Base-by-base conservation (phyloP, 2,888 invertebrate species). In the Hirtodrosophila trivittata region DNA sequence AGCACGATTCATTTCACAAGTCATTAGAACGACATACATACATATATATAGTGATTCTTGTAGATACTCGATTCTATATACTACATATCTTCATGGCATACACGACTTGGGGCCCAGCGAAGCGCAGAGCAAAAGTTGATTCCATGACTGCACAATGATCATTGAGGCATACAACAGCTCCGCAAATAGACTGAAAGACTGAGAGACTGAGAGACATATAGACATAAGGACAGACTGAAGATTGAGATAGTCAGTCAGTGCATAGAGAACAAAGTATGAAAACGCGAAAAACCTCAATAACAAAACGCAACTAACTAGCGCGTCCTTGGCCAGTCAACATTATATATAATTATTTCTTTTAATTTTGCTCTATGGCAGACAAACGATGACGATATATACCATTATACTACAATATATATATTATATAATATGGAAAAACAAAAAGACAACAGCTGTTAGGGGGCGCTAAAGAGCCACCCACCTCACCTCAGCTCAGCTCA, bases 261-360 rank as follows among this genome's bases (percentile, higher is more conserved):
- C 60, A 70, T 39, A 14, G 58, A 64, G 62, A 80, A 80, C 57
- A 60, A 59, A 58, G 58, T 56, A 69, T 60, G 68, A 52, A 75
- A 83, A 73, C 57, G 73, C 62, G 58, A 77, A 63, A 77, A 67
- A 56, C 68, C 62, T 73, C 77, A 66, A 63, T 64, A 74, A 54
- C 77, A 66, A 67, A 83, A 77, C 71, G 41, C 68, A 55, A 49
- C 75, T 75, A 82, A 77, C 73, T 70, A 78, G 70, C 86, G 65
- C 67, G 86, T 85, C 80, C 80, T 81, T 81, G 80, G 75, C 57
- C 63, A 75, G 63, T 63, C 66, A 63, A 42, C 76, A 86, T 83
- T 85, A 78, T 76, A 75, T 82, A 85, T 78, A 80, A 81, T 80
- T 80, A 85, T 84, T 58, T 80, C 55, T 66, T 75, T 66, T 66